phyloP scores from a whole-genome alignment of 2,888 invertebrate species.

The Bembecia ichneumoniformis region DNA sequence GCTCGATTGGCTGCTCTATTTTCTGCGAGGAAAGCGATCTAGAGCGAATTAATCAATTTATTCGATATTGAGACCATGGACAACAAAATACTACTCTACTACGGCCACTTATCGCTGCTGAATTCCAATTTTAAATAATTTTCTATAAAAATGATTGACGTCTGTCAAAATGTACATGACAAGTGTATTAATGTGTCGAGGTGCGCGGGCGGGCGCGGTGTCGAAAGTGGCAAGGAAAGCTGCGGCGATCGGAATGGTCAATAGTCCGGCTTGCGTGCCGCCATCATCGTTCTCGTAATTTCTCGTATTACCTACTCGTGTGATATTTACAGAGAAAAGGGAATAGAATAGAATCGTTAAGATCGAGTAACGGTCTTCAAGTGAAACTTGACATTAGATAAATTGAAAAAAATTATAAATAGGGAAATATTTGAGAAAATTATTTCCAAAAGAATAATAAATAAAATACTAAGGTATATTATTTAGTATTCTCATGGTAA shows the following conservation, averaged over 20 bases:
- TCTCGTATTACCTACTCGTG: slow-evolving; percentile 21
- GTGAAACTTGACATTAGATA: no score
- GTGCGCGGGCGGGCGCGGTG: slow-evolving; percentile 35
- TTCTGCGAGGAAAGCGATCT: slow-evolving; percentile 25
- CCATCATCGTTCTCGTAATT: slow-evolving; percentile 19
- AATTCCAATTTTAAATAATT: no score
- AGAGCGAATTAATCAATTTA: slow-evolving; percentile 39
- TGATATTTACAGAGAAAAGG: slow-evolving; percentile 11
- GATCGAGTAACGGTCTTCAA: no score
- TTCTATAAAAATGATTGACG: not conserved
- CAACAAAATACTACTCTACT: no score
- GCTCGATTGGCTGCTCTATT: slow-evolving; percentile 31
- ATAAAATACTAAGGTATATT: not conserved
- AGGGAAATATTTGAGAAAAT: not conserved
- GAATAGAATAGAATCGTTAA: not conserved
- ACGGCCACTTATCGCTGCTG: no score
- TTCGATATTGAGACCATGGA: slow-evolving; percentile 10
- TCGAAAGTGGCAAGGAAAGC: slow-evolving; percentile 66
- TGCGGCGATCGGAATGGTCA: slow-evolving; percentile 51
- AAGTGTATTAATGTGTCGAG: slow-evolving; percentile 53
- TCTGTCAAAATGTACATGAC: slow-evolving; percentile 14
- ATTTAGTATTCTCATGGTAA: not conserved
- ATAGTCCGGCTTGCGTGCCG: slow-evolving; percentile 42
- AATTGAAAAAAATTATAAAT: not conserved
- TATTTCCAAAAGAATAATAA: not conserved